Evolutionary conservation across 2,888 invertebrate genomes (phyloP).

Genomic region (Globia sparganii): DNA sequence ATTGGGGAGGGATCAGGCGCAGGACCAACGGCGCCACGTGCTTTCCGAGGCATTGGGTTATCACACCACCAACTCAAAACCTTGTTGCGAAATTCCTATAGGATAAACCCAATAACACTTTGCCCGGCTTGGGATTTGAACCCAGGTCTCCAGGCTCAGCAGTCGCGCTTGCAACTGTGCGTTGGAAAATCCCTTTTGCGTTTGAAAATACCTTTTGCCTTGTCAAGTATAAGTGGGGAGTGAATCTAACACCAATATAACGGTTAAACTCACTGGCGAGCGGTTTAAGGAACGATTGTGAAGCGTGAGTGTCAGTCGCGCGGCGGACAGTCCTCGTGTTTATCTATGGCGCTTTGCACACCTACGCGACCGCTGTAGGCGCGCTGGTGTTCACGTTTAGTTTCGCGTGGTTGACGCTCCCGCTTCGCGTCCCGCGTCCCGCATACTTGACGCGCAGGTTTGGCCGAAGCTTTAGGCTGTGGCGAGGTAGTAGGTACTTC

Average conservation of each 20-base stretch:
- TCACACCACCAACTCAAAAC: neutral
- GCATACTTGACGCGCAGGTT: too few species aligned
- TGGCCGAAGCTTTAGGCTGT: too few species aligned
- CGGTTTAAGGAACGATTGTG: too few species aligned
- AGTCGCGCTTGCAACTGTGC: neutral
- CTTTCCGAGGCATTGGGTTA: fast-evolving
- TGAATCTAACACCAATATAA: neutral
- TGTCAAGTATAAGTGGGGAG: neutral
- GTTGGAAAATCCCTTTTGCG: neutral
- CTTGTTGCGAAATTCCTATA: neutral
- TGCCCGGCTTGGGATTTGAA: neutral
- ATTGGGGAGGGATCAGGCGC: neutral
- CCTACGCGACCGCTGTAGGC: too few species aligned
- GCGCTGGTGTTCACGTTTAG: too few species aligned
- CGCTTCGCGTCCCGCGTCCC: too few species aligned
- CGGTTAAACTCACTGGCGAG: neutral
- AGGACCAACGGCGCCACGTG: neutral
- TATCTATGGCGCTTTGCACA: too few species aligned
- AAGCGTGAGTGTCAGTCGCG: too few species aligned
- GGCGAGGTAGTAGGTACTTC: neutral
- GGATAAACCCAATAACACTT: neutral
- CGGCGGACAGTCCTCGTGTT: too few species aligned
- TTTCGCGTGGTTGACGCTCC: too few species aligned
- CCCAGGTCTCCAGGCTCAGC: neutral
- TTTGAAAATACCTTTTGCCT: neutral